These are phyloP conservation scores for Boleophthalmus pectinirostris DNA, from an alignment of 2,113 vertebrate genomes.

Conservation along the genomic window DNA sequence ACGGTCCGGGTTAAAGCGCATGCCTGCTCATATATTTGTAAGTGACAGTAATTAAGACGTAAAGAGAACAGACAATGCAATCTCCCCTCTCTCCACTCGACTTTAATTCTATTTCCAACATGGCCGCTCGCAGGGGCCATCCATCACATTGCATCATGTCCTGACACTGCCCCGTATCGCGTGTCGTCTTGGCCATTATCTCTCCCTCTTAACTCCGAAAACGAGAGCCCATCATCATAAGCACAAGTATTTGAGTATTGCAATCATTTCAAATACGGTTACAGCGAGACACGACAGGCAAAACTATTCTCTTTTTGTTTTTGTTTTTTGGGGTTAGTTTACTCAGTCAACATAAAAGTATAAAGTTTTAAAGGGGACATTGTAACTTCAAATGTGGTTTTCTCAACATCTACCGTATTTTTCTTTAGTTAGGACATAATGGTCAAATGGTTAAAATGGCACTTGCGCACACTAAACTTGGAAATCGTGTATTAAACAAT, in stretches of 20 bases:
- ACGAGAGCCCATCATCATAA: conserved; percentile 8
- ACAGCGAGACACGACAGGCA: neutral
- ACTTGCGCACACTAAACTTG: too few relatives aligned
- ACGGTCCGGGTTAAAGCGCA: neutral
- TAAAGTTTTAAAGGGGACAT: too few relatives aligned
- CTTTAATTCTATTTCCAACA: conserved; percentile 46
- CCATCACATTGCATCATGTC: conserved; percentile 24
- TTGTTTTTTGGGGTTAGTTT: too few relatives aligned
- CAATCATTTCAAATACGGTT: neutral
- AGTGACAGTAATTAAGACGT: conserved; percentile 4
- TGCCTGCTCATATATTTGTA: neutral
- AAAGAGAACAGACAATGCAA: neutral
- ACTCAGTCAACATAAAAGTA: too few relatives aligned
- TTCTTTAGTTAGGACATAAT: too few relatives aligned
- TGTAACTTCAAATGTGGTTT: too few relatives aligned
- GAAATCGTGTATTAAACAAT: too few relatives aligned
- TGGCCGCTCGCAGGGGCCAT: conserved; percentile 37
- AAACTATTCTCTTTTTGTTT: too few relatives aligned
- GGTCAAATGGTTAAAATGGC: too few relatives aligned
- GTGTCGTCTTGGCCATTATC: conserved; percentile 27
- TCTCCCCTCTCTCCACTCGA: conserved; percentile 12
- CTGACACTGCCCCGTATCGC: conserved; percentile 15
- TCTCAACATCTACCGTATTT: too few relatives aligned
- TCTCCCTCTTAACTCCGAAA: conserved; percentile 27
- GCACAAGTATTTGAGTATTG: neutral